These are phyloP conservation scores for Clistopyga incitator DNA, from an alignment of 2,888 invertebrate genomes.

Conservation along the genomic window DNA sequence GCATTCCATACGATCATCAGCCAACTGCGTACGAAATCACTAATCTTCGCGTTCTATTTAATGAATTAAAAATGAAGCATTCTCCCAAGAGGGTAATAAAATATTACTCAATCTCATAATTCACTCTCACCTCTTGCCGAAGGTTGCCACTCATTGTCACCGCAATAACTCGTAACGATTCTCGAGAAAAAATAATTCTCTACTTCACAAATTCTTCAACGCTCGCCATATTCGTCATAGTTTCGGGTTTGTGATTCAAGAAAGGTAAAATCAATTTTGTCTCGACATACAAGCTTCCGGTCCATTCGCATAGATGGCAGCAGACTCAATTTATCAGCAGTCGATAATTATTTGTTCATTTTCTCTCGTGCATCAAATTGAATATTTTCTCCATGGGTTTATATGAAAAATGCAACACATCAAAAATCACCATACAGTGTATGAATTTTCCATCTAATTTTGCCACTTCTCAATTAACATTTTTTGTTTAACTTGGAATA, in stretches of 20 bases:
- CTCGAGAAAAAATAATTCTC: constrained; percentile 5
- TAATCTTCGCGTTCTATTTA: not conserved
- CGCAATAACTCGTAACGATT: constrained; percentile 10
- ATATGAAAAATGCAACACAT: too few species aligned
- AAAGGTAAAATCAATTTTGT: not conserved
- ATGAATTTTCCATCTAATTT: too few species aligned
- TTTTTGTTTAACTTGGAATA: too few species aligned
- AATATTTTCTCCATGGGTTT: too few species aligned
- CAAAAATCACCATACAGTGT: too few species aligned
- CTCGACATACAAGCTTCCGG: not conserved
- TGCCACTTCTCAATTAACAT: too few species aligned
- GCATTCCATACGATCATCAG: constrained; percentile 2
- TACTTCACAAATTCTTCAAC: constrained; percentile 5
- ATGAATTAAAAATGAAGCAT: not conserved
- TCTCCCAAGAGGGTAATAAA: not conserved
- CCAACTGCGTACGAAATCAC: constrained; percentile 7
- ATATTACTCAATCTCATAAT: constrained; percentile 4
- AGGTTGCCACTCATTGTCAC: constrained; percentile 68
- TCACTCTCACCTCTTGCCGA: constrained; percentile 67
- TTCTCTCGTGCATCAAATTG: too few species aligned
- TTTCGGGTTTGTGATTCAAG: constrained; percentile 6
- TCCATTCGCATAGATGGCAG: not conserved
- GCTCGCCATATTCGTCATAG: constrained; percentile 24
- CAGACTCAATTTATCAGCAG: not conserved
- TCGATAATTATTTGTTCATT: too few species aligned